A percentile compares a stretch with the other conserved stretches of the same genome.
These are phyloP conservation scores for Mantis religiosa DNA, from an alignment of 2,888 invertebrate genomes.

Conservation along the genomic window DNA sequence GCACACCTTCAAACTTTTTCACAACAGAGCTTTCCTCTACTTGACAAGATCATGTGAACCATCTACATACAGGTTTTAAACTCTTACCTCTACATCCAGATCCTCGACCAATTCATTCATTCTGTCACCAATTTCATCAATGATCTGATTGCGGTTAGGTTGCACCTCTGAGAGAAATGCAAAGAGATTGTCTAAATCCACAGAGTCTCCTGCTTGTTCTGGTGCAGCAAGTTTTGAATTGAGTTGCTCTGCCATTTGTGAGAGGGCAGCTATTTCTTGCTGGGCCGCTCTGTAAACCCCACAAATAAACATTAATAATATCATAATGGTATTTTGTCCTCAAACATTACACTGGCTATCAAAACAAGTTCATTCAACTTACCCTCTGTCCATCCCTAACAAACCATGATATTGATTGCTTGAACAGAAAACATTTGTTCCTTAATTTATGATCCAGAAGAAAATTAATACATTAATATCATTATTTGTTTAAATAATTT, in stretches of 20 bases:
- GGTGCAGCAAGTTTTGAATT: conserved; percentile 55
- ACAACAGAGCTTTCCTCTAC: too few relatives aligned
- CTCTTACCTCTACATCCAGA: conserved; percentile 67
- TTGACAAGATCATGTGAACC: too few relatives aligned
- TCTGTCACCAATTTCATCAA: conserved; percentile 79
- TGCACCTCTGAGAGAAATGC: conserved; percentile 82
- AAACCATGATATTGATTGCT: conserved; percentile 53
- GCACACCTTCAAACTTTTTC: too few relatives aligned
- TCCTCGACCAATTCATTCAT: conserved; percentile 81
- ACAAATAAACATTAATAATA: neutral
- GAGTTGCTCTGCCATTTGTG: conserved; percentile 68
- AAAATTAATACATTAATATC: neutral
- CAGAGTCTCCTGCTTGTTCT: conserved; percentile 56
- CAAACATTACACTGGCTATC: neutral
- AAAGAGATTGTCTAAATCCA: conserved; percentile 85
- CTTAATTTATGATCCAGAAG: neutral
- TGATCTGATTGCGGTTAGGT: conserved; percentile 58
- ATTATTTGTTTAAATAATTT: too few relatives aligned
- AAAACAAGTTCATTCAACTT: conserved; percentile 38
- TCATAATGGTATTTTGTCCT: neutral
- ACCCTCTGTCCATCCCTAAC: conserved; percentile 51
- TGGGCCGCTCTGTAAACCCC: conserved; percentile 54
- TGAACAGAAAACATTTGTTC: conserved; percentile 35
- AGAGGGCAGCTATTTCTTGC: conserved; percentile 65
- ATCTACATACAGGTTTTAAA: too few relatives aligned